Percentiles rank a stretch among this genome's conserved stretches.
Conservation (phyloP, 2,888 invertebrate species). For the Hyppa rectilinea region DNA sequence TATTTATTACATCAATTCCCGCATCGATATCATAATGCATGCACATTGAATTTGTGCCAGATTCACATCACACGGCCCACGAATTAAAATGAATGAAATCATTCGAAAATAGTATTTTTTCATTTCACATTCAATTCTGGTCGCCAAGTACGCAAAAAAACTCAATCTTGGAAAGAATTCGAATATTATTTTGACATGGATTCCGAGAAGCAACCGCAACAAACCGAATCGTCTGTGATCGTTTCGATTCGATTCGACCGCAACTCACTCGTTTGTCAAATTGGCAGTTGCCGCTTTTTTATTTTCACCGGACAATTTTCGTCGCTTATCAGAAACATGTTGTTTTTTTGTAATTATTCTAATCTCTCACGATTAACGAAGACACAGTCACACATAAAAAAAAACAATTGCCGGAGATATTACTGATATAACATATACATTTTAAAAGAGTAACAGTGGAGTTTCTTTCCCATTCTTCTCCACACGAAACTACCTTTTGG, state of each 20-base stretch:
- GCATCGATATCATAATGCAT: conserved; percentile 59
- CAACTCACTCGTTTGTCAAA: conserved; percentile 79
- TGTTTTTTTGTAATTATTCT: background rate
- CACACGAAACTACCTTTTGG: too few relatives aligned
- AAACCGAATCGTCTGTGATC: conserved; percentile 70
- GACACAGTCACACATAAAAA: background rate
- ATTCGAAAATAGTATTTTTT: conserved; percentile 35
- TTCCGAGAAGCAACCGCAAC: conserved; percentile 70
- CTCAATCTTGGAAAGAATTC: conserved; percentile 59
- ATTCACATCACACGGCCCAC: conserved; percentile 43
- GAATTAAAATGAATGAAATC: conserved; percentile 58
- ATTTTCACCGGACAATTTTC: conserved; percentile 43
- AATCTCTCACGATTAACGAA: background rate
- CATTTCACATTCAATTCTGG: conserved; percentile 46
- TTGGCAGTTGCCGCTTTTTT: conserved; percentile 72
- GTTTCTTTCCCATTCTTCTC: too few relatives aligned
- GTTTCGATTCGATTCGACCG: conserved; percentile 74
- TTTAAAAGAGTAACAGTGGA: too few relatives aligned
- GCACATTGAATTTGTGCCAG: conserved; percentile 65
- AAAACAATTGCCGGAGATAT: too few relatives aligned
- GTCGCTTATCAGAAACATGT: conserved; percentile 21
- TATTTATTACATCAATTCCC: conserved; percentile 62
- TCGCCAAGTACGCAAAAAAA: conserved; percentile 61
- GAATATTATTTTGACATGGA: conserved; percentile 67
- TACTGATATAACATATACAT: too few relatives aligned